Conservation (phyloP, 1,140 invertebrate species). For the Gerris buenoi region DNA sequence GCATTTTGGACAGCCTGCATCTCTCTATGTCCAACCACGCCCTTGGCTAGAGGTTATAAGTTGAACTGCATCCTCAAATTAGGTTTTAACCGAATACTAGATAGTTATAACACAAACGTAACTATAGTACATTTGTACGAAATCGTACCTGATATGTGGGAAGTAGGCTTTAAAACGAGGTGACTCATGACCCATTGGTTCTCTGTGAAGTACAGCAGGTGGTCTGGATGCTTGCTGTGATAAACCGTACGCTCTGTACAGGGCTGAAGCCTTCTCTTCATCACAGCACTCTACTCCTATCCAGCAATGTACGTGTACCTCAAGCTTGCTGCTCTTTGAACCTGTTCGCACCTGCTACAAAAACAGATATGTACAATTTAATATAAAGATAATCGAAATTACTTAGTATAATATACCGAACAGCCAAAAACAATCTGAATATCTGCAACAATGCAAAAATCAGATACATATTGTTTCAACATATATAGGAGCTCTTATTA, state of each 20-base stretch:
- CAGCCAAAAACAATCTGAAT: too few relatives aligned
- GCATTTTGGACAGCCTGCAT: too few relatives aligned
- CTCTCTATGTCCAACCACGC: too few relatives aligned
- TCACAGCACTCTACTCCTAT: conserved; percentile 37
- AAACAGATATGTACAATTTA: too few relatives aligned
- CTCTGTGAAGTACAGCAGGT: conserved; percentile 38
- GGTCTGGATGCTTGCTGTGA: background rate
- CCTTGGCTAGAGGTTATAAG: too few relatives aligned
- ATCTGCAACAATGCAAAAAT: too few relatives aligned
- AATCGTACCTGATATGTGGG: conserved; percentile 30
- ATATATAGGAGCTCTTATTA: too few relatives aligned
- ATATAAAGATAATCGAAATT: too few relatives aligned
- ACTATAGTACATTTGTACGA: background rate
- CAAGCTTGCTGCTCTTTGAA: conserved; percentile 13
- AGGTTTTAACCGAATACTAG: background rate
- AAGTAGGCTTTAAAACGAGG: conserved; percentile 43
- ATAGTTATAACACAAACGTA: background rate
- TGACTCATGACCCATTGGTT: conserved; percentile 41
- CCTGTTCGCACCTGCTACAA: too few relatives aligned
- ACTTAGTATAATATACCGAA: too few relatives aligned
- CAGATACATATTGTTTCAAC: too few relatives aligned
- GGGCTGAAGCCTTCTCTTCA: conserved; percentile 47
- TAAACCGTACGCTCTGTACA: conserved; percentile 44
- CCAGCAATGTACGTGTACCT: conserved; percentile 48
- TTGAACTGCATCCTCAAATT: background rate